Conservation (phyloP, 1,140 invertebrate genomes). For the Metaphire vulgaris region DNA sequence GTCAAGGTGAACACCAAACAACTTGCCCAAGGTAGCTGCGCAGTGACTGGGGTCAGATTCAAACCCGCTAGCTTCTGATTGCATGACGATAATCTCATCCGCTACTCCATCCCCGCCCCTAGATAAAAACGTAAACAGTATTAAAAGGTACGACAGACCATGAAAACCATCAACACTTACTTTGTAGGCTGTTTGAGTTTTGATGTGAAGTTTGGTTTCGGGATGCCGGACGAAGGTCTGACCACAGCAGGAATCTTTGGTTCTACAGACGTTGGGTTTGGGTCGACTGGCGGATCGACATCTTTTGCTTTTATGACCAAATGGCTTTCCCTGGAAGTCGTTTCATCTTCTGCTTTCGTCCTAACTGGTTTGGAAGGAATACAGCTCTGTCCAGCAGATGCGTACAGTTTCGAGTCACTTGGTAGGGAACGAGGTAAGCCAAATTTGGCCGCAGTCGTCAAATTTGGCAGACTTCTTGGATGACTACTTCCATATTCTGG, state of each 20-base stretch:
- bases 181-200: background rate
- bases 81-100: no score
- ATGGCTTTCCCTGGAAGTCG: background rate
- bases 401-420: background rate
- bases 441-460: background rate
- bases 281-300: background rate
- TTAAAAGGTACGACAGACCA: no score
- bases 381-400: background rate
- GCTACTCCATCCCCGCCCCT: no score
- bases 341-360: background rate
- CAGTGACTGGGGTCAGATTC: no score
- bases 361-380: background rate
- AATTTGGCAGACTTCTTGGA: background rate
- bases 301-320: background rate
- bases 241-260: no score
- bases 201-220: background rate
- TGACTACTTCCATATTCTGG: no score
- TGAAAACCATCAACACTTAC: background rate
- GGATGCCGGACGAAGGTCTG: background rate
- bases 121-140: no score
- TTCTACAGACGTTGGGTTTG: background rate
- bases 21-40: no score
- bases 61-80: no score
- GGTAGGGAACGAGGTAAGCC: background rate
- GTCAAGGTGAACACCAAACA: no score